Base-by-base conservation (phyloP, 2,797 vertebrate species). In the Heterohyrax brucei region DNA sequence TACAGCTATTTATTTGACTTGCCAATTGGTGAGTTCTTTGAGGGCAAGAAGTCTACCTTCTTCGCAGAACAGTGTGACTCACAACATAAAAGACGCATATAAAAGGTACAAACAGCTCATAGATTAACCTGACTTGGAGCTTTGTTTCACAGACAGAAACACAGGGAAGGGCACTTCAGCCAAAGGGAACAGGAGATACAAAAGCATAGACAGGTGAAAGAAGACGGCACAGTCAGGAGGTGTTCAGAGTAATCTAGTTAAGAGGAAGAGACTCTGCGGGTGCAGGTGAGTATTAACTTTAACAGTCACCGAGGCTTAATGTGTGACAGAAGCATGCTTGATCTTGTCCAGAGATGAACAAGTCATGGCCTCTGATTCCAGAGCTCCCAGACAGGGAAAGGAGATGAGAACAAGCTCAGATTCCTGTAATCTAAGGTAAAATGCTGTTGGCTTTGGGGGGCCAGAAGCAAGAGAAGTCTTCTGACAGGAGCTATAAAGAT, bases 91-190 rank as follows among this genome's bases (percentile, higher is more conserved):
- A 86, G 66, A 59, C 59, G 86, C 46, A 7, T 66, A 44, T 64
- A 61, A 91, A 80, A 93, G 62, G 78, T 50, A 83, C 30, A 87
- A 75, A 91, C 46, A 95, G 50, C 95, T 53, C 7, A 8, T 22
- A 73, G 50, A 89, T 84, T 75, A 83, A 39, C 48, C 66, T 83
- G 79, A 87, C 33, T n/a, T 87, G 75, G 61, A 95, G 53, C n/a
- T 78, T 87, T n/a, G 70, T 88, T 72, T 70, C 77, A 10, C 79
- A 78, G 68, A 77, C 24, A 79, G 61, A 96, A 97, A 94, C 90
- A 48, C 62, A 79, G 64, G 79, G 91, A 89, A 59, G 53, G 6
- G 44, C 46, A 83, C 30, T 73, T 90, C 66, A 66, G 70, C 48
- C 56, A 81, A 96, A 87, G 82, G 82, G 50, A 95, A 68, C 28